These are phyloP conservation scores for Calameuta pallipes DNA, from an alignment of 2,888 invertebrate genomes.

Conservation along the genomic window DNA sequence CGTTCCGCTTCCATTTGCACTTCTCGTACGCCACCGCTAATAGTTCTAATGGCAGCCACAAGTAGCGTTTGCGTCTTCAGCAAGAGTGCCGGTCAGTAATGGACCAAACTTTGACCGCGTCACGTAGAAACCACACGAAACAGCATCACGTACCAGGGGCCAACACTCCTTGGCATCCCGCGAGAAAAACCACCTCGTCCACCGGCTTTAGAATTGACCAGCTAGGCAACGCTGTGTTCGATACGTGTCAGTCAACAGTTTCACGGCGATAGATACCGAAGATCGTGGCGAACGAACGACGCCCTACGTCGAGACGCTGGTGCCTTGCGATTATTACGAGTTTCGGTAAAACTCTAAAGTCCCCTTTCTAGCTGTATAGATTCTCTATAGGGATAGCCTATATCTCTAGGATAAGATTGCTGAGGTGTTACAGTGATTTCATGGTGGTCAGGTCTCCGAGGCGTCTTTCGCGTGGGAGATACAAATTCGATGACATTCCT, in stretches of 20 bases:
- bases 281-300: background rate
- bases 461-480: slow-evolving; percentile 3
- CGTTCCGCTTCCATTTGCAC: background rate
- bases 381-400: background rate
- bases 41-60: slow-evolving; percentile 2
- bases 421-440: background rate
- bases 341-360: background rate
- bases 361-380: background rate
- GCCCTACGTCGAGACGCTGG: background rate
- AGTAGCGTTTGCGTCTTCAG: background rate
- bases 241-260: slow-evolving; percentile 32
- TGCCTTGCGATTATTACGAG: background rate
- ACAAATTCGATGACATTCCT: slow-evolving; percentile 10
- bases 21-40: background rate
- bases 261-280: background rate
- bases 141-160: background rate
- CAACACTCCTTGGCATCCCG: slow-evolving; percentile 9
- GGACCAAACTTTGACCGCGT: slow-evolving; percentile 30
- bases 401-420: background rate
- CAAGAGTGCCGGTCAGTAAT: background rate
- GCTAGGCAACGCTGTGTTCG: slow-evolving; percentile 25
- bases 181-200: slow-evolving; percentile 6
- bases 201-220: slow-evolving; percentile 29
- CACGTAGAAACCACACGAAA: slow-evolving; percentile 32
- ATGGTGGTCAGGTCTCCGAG: background rate